Percentiles rank a stretch among this genome's conserved stretches.
phyloP scores from a whole-genome alignment of 2,888 invertebrate genomes.

The Synergus laeviventris region DNA sequence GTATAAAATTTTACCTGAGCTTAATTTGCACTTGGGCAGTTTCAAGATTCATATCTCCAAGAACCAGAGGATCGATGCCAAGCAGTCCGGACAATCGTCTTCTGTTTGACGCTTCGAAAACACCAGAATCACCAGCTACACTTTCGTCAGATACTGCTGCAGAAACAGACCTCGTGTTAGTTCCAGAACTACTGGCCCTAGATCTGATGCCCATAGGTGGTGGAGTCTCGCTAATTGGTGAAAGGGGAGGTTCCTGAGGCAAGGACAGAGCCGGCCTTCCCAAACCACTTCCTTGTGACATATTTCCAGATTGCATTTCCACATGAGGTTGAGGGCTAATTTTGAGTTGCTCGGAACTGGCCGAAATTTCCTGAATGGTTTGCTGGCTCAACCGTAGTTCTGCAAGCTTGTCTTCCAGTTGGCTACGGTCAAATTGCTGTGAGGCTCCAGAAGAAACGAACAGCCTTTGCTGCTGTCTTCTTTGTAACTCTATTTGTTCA shows the following conservation, averaged over 20 bases:
- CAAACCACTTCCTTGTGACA: constrained; percentile 80
- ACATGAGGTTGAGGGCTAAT: constrained; percentile 69
- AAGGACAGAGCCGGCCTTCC: constrained; percentile 76
- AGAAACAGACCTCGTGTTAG: constrained; percentile 93
- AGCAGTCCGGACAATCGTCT: constrained; percentile 72
- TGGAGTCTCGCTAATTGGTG: constrained; percentile 92
- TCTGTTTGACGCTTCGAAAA: constrained; percentile 91
- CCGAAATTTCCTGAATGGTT: constrained; percentile 65
- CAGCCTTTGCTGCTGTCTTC: constrained; percentile 77
- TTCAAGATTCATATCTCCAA: constrained; percentile 80
- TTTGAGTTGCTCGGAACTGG: constrained; percentile 60
- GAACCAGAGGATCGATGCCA: constrained; percentile 67
- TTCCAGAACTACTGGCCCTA: constrained; percentile 79
- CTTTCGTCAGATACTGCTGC: constrained; percentile 98
- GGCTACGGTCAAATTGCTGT: constrained; percentile 66
- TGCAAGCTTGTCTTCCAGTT: constrained; percentile 75
- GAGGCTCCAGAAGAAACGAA: constrained; percentile 54
- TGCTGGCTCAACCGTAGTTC: constrained; percentile 79
- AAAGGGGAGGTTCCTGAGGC: constrained; percentile 81
- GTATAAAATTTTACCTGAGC: constrained; percentile 77
- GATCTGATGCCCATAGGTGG: constrained; percentile 78
- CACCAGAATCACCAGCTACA: constrained; percentile 96
- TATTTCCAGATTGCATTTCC: constrained; percentile 76
- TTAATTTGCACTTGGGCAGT: constrained; percentile 97
- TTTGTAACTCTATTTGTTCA: constrained; percentile 83